Evolutionary conservation across 2,113 vertebrate species (phyloP), one percentile per base, ranked within the genome.

Genomic region (Carassius auratus): DNA sequence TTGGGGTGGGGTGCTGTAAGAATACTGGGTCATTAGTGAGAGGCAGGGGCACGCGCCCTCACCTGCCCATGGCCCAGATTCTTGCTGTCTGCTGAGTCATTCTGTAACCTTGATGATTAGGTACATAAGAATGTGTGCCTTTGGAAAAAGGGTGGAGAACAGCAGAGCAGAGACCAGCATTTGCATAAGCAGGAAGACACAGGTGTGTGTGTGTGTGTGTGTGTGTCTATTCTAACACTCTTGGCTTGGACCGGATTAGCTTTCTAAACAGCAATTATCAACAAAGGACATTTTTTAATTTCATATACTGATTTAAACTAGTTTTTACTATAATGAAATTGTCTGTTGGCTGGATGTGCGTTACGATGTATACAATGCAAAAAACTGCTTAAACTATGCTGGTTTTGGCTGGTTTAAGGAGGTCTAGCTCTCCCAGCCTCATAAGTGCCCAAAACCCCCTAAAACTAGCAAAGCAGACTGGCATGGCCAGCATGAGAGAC

Each of bases 31-130:
- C 66, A 74, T 59, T 59, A 42, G 30, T 62, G 19, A 77, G 33
- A 77, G 73, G 62, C 48, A 42, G 42, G 45, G 80, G 30, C 17
- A 0, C 15, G 4, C 3, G 38, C 59, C 21, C 23, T n/a, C 26
- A 59, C 23, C 38, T 13, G 15, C 14, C 71, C 8, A 74, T 64
- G 61, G 66, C 76, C 59, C 75, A 79, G 68, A 86, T 81, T 73
- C 66, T 59, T 81, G 30, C 19, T 17, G 17, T 52, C 36, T 80
- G 75, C 48, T 15, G 64, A 73, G 76, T 85, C 62, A 64, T 81
- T 73, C 66, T 87, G 64, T 50, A 85, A 78, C 48, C 26, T 87
- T 81, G 86, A 84, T 84, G 78, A 90, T 85, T 80, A 89, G 85
- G 82, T 52, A 84, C 80, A 45, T 71, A 57, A 57, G 26, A 81